These are phyloP conservation scores for Holothuria scabra DNA, from an alignment of 53 echinoderm and acorn worm genomes.

Conservation along the genomic window DNA sequence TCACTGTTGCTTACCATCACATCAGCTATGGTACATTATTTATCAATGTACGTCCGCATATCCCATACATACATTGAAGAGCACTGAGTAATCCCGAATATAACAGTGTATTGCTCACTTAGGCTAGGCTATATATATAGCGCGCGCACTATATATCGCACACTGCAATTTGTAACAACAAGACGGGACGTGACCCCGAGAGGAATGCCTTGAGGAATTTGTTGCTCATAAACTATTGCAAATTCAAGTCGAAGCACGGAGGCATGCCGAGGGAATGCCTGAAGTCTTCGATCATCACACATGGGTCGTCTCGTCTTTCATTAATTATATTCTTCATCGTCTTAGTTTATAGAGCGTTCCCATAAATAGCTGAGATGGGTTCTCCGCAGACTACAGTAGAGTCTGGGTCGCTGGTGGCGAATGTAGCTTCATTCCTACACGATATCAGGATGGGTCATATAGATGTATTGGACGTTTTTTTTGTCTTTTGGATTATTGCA, in stretches of 20 bases:
- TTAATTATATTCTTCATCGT: slow-evolving; percentile 12
- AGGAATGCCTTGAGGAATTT: slow-evolving; percentile 17
- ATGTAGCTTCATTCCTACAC: slow-evolving; percentile 30
- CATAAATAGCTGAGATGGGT: slow-evolving; percentile 45
- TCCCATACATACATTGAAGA: too few relatives aligned
- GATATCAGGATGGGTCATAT: slow-evolving; percentile 58
- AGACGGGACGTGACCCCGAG: slow-evolving; percentile 1
- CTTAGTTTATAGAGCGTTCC: background rate
- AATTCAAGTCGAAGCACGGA: background rate
- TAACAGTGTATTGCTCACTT: too few relatives aligned
- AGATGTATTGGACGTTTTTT: slow-evolving; percentile 65
- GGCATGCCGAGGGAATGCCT: background rate
- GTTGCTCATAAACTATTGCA: slow-evolving; percentile 12
- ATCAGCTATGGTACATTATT: too few relatives aligned
- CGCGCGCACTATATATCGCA: too few relatives aligned
- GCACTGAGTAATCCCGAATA: too few relatives aligned
- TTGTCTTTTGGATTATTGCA: slow-evolving; percentile 50
- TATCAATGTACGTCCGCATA: too few relatives aligned
- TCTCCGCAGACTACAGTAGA: slow-evolving; percentile 18
- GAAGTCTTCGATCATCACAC: background rate
- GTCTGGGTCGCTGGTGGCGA: slow-evolving; percentile 15
- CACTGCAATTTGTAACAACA: too few relatives aligned
- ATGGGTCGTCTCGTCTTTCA: slow-evolving; percentile 23
- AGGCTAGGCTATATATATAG: too few relatives aligned
- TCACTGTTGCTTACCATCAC: too few relatives aligned